Conservation (phyloP, 2,888 invertebrate species). For the Drosophila mulleri region DNA sequence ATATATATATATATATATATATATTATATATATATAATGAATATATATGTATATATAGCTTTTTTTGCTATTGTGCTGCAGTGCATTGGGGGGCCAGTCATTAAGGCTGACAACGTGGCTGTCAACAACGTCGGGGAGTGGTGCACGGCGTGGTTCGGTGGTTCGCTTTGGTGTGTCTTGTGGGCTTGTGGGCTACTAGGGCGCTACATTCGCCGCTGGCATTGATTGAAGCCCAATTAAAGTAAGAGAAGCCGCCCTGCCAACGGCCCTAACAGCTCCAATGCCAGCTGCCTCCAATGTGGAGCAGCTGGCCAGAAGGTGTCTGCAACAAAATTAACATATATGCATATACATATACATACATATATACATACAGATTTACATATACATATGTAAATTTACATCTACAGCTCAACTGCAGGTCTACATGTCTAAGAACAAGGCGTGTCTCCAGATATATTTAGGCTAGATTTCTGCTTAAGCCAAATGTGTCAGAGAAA, state of each 20-base stretch:
- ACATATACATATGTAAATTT: neutral
- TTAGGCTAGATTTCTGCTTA: slow-evolving; percentile 5
- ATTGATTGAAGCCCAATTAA: slow-evolving; percentile 77
- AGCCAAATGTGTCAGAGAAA: slow-evolving; percentile 8
- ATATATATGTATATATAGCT: neutral
- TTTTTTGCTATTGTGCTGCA: slow-evolving; percentile 36
- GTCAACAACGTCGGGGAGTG: slow-evolving; percentile 7
- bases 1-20: neutral
- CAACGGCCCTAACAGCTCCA: slow-evolving; percentile 44
- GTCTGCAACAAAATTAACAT: slow-evolving; percentile 5
- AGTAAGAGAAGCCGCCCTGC: slow-evolving; percentile 50
- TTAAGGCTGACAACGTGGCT: slow-evolving; percentile 53
- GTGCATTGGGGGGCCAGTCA: slow-evolving; percentile 45
- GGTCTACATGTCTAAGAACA: slow-evolving; percentile 1
- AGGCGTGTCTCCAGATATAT: slow-evolving; percentile 26
- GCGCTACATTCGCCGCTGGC: slow-evolving; percentile 61
- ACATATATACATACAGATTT: neutral
- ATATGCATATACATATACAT: neutral
- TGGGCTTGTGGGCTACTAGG: slow-evolving; percentile 57
- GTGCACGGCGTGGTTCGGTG: slow-evolving; percentile 10
- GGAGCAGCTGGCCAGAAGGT: slow-evolving; percentile 40
- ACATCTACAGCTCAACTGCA: neutral
- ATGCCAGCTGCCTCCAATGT: slow-evolving; percentile 34
- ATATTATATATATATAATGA: neutral
- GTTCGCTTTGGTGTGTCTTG: slow-evolving; percentile 9